Base-by-base conservation (phyloP, 2,888 invertebrate genomes). In the Antitype chi region DNA sequence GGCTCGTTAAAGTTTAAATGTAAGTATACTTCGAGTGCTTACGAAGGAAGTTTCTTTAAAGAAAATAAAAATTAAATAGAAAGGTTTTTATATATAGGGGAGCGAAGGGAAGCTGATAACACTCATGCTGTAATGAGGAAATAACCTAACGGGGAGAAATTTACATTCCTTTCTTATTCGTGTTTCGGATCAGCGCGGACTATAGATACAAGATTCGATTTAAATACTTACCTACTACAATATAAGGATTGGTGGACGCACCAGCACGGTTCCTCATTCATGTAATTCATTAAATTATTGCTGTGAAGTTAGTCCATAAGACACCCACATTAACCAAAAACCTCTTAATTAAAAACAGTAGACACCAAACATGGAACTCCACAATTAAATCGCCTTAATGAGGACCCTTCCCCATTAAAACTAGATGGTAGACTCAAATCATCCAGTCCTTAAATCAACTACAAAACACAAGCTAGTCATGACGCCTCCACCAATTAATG, bases 401-500 rank as follows among this genome's bases (percentile, higher is more conserved):
- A 73, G 63, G 69, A 70, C 64, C 69, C 70, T 49, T 71, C 59
- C 6, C 73, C 59, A 82, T 85, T 85, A 69, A 74, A 78, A 82
- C 71, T 81, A 80, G 67, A 80, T 64, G 62, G 72, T 74, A 71
- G 76, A 74, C 78, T 74, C 73, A 73, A 76, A 84, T 83, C 84
- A 87, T 82, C 82, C 68, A 85, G 73, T 82, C 86, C 80, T 83
- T 88, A 90, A 90, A 92, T 91, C 90, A 90, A 89, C 89, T 87
- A 87, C 86, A 89, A 91, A 92, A 93, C 91, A 92, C 92, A 91
- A 90, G 88, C 88, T 88, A 91, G 91, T 91, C 90, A 91, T 91
- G 90, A 90, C 89, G 74, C 64, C 43, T 91, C 89, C 85, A 85
- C 91, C 94, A 94, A 94, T 94, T 95, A 95, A 94, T 95, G 93